phyloP scores from a whole-genome alignment of 2,888 invertebrate genomes.

The Panzeria rudis region DNA sequence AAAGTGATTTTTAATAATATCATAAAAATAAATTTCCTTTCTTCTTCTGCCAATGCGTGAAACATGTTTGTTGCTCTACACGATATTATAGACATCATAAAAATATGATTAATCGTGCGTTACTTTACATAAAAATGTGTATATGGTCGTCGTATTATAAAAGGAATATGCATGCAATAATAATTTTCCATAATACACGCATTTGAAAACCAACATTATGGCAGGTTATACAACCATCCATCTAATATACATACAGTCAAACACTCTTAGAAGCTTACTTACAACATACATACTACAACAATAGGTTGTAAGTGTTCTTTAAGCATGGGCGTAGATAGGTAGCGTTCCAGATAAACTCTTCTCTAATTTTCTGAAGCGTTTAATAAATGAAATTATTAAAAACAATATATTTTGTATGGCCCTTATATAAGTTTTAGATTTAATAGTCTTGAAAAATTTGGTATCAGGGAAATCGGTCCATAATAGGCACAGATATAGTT shows the following conservation, averaged over 20 bases:
- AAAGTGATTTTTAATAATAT: slow-evolving; percentile 56
- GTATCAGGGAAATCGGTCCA: too few species aligned
- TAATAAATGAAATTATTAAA: not conserved
- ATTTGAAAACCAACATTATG: not conserved
- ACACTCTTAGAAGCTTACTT: not conserved
- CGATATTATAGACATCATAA: slow-evolving; percentile 44
- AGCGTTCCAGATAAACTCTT: not conserved
- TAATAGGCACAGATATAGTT: too few species aligned
- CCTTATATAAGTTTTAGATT: too few species aligned
- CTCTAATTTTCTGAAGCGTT: not conserved
- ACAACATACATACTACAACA: not conserved
- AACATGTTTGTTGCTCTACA: slow-evolving; percentile 10
- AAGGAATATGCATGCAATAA: not conserved
- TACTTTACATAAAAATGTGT: slow-evolving; percentile 34
- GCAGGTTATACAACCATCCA: slow-evolving; percentile 29
- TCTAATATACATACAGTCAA: not conserved
- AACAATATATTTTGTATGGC: too few species aligned
- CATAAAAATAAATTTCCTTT: slow-evolving; percentile 37
- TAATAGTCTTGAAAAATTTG: too few species aligned
- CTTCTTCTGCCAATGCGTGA: slow-evolving; percentile 30
- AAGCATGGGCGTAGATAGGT: not conserved
- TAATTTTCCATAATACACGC: slow-evolving; percentile 1
- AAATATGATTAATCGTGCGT: slow-evolving; percentile 66
- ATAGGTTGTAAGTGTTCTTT: not conserved
- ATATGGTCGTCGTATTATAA: not conserved